These are phyloP conservation scores for Heliornis fulica DNA, from an alignment of 2,113 vertebrate genomes.

Conservation along the genomic window DNA sequence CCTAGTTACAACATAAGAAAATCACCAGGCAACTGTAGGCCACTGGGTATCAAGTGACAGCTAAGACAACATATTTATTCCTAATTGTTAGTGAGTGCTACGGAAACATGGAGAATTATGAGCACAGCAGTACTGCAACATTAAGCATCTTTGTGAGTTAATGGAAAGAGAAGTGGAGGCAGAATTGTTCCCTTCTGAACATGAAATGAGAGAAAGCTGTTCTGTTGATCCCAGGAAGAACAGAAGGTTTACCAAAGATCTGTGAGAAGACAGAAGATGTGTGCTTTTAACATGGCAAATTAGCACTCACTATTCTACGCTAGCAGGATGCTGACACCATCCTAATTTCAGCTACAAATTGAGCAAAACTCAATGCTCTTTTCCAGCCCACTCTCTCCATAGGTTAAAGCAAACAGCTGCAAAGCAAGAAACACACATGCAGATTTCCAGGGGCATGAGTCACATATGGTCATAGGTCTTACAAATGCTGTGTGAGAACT, in stretches of 20 bases:
- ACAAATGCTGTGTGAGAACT: not conserved
- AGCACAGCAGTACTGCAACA: not conserved
- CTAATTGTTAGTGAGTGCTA: not conserved
- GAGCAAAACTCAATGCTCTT: not conserved
- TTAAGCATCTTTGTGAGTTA: not conserved
- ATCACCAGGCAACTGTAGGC: not conserved
- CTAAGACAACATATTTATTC: not conserved
- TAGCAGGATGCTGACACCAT: not conserved
- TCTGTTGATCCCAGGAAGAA: not conserved
- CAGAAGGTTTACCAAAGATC: not conserved
- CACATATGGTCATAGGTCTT: no score
- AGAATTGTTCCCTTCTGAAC: not conserved
- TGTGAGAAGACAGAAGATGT: not conserved
- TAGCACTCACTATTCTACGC: accelerated
- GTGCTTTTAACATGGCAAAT: not conserved
- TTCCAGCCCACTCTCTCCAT: not conserved
- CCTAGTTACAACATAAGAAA: not conserved
- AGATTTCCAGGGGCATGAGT: accelerated
- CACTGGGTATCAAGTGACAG: not conserved
- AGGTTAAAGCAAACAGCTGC: not conserved
- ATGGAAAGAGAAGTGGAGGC: not conserved
- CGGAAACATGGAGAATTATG: not conserved
- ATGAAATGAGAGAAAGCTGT: not conserved
- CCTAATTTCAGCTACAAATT: not conserved
- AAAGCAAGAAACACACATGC: not conserved